Conservation (phyloP, 2,113 vertebrate species). For the Zosterops japonicus region DNA sequence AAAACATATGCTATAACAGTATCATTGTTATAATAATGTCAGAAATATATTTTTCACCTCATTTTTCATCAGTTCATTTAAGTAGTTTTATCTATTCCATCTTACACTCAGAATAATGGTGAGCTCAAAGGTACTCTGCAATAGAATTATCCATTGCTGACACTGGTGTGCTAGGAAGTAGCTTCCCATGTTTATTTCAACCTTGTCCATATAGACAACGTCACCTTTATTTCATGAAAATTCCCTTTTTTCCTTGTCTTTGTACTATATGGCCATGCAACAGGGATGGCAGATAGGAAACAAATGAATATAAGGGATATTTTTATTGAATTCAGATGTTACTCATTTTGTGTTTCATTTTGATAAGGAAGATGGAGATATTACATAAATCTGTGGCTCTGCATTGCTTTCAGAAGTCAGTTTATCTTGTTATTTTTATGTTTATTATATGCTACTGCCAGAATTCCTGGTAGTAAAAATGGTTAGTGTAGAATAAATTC, state of each 20-base stretch:
- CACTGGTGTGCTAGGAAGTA: neutral
- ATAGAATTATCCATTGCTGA: neutral
- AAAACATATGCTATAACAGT: neutral
- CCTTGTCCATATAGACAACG: neutral
- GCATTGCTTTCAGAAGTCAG: neutral
- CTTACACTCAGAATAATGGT: neutral
- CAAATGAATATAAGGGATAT: neutral
- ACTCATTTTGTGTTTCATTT: neutral
- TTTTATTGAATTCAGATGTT: neutral
- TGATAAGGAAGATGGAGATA: neutral
- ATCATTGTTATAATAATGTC: neutral
- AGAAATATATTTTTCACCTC: neutral
- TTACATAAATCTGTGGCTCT: neutral
- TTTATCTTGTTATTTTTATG: neutral
- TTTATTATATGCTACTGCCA: too few species aligned
- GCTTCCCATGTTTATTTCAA: neutral
- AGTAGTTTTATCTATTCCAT: neutral
- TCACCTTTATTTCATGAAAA: neutral
- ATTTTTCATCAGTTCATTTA: neutral
- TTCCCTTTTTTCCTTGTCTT: neutral
- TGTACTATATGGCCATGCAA: neutral
- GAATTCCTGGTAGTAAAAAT: neutral
- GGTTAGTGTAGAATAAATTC: neutral
- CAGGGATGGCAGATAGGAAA: fast-evolving
- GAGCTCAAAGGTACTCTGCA: neutral